phyloP scores from a whole-genome alignment of 1,140 invertebrate genomes.

The Calycopis cecrops region DNA sequence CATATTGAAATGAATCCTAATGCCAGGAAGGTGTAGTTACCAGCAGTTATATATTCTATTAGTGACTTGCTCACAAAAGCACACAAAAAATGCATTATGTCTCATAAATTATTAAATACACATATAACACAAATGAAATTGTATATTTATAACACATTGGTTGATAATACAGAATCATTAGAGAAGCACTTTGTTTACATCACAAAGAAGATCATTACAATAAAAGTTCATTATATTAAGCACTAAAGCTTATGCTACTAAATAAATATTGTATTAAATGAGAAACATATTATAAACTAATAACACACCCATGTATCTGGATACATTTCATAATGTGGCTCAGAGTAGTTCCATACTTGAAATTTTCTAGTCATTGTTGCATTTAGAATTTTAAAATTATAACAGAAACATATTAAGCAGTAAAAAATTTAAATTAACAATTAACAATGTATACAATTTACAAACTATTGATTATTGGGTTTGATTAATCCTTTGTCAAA shows the following conservation, averaged over 20 bases:
- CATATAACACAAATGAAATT: too few relatives aligned
- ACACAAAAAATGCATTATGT: too few relatives aligned
- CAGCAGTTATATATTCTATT: too few relatives aligned
- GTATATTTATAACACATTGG: slow-evolving; percentile 7
- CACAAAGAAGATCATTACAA: neutral
- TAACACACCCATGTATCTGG: slow-evolving; percentile 64
- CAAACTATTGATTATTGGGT: slow-evolving; percentile 11
- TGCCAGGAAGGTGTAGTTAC: too few relatives aligned
- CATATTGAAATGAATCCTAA: too few relatives aligned
- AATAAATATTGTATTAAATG: neutral
- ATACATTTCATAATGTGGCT: slow-evolving; percentile 71
- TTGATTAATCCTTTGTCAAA: slow-evolving; percentile 46
- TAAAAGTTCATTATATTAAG: too few relatives aligned
- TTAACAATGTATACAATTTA: slow-evolving; percentile 33
- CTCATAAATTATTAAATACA: too few relatives aligned
- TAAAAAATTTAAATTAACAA: slow-evolving; percentile 35
- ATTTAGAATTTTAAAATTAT: slow-evolving; percentile 33
- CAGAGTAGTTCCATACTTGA: slow-evolving; percentile 71
- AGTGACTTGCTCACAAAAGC: too few relatives aligned
- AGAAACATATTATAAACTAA: neutral
- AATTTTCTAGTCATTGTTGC: slow-evolving; percentile 70
- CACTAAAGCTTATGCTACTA: neutral
- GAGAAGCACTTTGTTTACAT: neutral
- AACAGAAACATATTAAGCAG: slow-evolving; percentile 43
- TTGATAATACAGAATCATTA: neutral